These are phyloP conservation scores for Cryptus armator DNA, from an alignment of 2,888 invertebrate genomes.

Conservation along the genomic window DNA sequence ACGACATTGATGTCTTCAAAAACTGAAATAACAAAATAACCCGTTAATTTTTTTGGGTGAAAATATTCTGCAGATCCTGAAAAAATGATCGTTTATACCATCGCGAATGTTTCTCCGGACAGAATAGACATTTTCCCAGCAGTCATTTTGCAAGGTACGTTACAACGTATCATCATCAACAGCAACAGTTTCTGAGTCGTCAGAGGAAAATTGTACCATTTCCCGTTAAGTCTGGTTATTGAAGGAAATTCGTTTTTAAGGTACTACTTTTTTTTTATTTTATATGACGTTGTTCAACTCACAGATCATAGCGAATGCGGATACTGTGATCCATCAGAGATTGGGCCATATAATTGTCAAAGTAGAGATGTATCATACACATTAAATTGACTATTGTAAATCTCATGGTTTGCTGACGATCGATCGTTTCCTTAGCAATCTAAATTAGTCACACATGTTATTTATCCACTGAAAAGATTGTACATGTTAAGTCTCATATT, in stretches of 20 bases:
- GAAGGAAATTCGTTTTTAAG: neutral
- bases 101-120: slow-evolving; percentile 28
- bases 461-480: too few species aligned
- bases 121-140: slow-evolving; percentile 28
- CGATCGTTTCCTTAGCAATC: too few species aligned
- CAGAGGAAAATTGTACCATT: slow-evolving; percentile 33
- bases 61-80: too few species aligned
- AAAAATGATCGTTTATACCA: slow-evolving; percentile 21
- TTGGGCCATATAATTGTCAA: too few species aligned
- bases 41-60: too few species aligned
- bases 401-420: too few species aligned
- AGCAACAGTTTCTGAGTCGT: slow-evolving; percentile 24
- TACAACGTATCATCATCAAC: slow-evolving; percentile 17
- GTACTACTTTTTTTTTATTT: too few species aligned
- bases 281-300: neutral
- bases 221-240: neutral
- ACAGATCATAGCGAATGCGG: neutral
- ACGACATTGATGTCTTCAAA: slow-evolving; percentile 36
- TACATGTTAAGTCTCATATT: too few species aligned
- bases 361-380: too few species aligned
- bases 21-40: slow-evolving; percentile 2
- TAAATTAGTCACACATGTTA: too few species aligned
- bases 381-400: too few species aligned
- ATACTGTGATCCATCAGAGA: neutral
- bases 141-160: slow-evolving; percentile 34